Percentiles rank a stretch among this genome's conserved stretches.
phyloP scores from a whole-genome alignment of 2,797 vertebrate species.

The Falco biarmicus region DNA sequence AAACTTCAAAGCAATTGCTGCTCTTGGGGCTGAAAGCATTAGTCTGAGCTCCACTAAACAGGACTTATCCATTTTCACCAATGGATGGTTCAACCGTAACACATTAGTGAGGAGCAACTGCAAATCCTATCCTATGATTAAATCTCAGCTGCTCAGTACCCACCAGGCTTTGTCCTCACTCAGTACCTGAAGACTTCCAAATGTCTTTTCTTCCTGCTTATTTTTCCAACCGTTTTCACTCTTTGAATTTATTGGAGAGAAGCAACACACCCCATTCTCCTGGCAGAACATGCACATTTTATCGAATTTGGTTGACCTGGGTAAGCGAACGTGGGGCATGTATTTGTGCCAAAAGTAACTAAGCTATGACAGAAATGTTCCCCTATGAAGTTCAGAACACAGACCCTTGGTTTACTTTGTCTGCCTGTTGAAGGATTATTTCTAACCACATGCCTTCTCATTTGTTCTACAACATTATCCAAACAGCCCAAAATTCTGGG shows the following conservation, averaged over 20 bases:
- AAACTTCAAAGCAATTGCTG: neutral
- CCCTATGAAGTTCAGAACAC: neutral
- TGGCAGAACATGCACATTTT: neutral
- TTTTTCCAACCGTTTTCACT: neutral
- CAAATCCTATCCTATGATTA: neutral
- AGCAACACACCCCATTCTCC: neutral
- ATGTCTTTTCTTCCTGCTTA: neutral
- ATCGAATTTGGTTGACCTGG: neutral
- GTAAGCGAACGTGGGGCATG: neutral
- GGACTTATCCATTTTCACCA: neutral
- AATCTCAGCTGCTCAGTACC: neutral
- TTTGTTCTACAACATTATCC: neutral
- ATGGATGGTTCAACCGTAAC: rapidly evolving
- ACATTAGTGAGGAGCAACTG: rapidly evolving
- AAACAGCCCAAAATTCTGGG: neutral
- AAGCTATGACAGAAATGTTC: neutral
- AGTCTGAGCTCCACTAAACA: neutral
- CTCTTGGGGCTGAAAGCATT: neutral
- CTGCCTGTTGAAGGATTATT: neutral
- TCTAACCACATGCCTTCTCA: neutral
- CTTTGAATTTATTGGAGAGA: neutral
- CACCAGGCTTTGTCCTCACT: neutral
- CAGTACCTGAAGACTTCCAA: neutral
- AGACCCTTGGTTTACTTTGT: neutral
- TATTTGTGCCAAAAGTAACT: neutral